Evolutionary conservation across 2,888 invertebrate genomes (phyloP), one percentile per base, ranked within the genome.

Genomic region (Archaeoteleia sp.): DNA sequence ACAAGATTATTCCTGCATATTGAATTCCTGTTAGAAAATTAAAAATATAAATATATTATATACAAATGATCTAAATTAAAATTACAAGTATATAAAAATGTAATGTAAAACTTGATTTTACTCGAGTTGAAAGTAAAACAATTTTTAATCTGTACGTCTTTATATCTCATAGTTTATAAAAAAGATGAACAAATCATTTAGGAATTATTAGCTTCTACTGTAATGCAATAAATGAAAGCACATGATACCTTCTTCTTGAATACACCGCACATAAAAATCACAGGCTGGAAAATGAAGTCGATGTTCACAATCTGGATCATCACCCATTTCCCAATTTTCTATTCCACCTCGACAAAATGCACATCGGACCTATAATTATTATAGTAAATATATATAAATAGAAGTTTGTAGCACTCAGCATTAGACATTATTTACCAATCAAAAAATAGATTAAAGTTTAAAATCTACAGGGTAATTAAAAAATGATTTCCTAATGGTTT

Each of bases 291-390:
- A 91, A 75, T 88, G 88, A 48, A 87, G 82, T 79, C 88, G 87
- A 78, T 95, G 94, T 72, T 93, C 91, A 72, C 86, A 86, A 66
- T 91, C 87, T 0, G 94, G 93, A 74, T 90, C 87, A 82, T 88
- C 92, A 74, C 91, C 91, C n/a, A 87, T 85, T 78, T 90, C 89
- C 89, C 93, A 93, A 25, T 88, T 86, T 46, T 53, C 82, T 5
- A 90, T 87, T 29, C 93, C 87, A 1, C 92, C 92, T 32, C 90
- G 89, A 76, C 96, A 96, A 88, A 92, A 95, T 0, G 92, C 93
- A 84, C 96, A 96, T 67, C 92, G 90, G 0, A 95, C 92, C 80
- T 90, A 86, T n/a, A n/a, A n/a, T n/a, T n/a, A 1, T 39, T 74
- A 70, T 42, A 13, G 25, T 35, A 15, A 55, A 34, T 45, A 27